Base-by-base conservation (phyloP, 2,888 invertebrate species). In the Caradrina kadenii region DNA sequence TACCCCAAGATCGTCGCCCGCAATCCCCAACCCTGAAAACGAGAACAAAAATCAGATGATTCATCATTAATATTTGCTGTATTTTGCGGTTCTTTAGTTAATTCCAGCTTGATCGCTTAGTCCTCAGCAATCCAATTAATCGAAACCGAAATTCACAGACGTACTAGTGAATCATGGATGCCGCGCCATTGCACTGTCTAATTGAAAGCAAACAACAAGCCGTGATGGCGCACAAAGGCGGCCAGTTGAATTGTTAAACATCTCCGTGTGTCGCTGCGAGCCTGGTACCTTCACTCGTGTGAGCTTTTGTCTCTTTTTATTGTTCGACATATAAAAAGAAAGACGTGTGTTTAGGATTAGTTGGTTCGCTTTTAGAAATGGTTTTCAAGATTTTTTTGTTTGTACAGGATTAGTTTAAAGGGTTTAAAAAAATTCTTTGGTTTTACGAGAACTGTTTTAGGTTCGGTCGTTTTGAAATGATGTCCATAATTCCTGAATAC, bases 161-260 rank as follows among this genome's bases (percentile, higher is more conserved):
- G 39, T 75, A 80, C 76, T 69, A 69, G 80, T 69, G 62, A 69
- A 67, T 64, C 81, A 82, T 76, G 71, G 63, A 61, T 72, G 59
- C 60, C 69, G 59, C 31, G 74, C 82, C 82, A 78, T 70, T 75
- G 82, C 80, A 82, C 73, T 66, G 81, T 80, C 83, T 87, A 87
- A 87, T 87, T 85, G 87, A 86, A 87, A 85, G 80, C 84, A 87
- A 87, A 87, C 87, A 87, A 72, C 75, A 45, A 62, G 60, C 71
- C 73, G 70, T 80, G 79, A 75, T 56, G 61, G 65, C 77, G 72
- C 68, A 80, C 79, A 80, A 79, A 81, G 71, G 69, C 70, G 73
- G 70, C 69, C 70, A 72, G 72, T 67, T 86, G 86, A 87, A 87
- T 85, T 85, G 82, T 84, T 88, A 83, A 87, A 84, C 79, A 84